Evolutionary conservation across 2,797 vertebrate species (phyloP).

Genomic region (Hydrolagus colliei): DNA sequence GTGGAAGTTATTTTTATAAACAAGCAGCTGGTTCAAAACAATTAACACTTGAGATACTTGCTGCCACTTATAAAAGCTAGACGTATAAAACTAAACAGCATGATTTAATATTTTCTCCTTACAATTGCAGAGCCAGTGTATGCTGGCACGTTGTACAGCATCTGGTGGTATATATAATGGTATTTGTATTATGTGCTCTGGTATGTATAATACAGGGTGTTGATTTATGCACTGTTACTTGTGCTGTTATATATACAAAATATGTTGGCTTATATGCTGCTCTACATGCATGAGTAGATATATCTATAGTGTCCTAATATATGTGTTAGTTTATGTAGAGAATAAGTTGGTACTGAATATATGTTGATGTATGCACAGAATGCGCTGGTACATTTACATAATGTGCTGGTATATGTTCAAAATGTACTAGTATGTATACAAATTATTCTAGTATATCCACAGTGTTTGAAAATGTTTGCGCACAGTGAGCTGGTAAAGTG

Average conservation of each 20-base stretch:
- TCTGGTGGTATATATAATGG: not conserved
- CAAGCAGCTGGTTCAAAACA: not conserved
- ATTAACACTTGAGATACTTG: not conserved
- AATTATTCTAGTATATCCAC: too few relatives aligned
- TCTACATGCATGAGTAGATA: too few relatives aligned
- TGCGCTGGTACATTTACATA: not conserved
- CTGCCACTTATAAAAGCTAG: not conserved
- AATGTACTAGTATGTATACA: too few relatives aligned
- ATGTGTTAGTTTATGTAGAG: too few relatives aligned
- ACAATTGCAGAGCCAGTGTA: conserved; percentile 46
- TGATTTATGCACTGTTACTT: too few relatives aligned
- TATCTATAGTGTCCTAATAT: too few relatives aligned
- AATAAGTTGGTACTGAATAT: not conserved
- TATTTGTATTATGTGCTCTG: too few relatives aligned
- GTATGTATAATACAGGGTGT: too few relatives aligned
- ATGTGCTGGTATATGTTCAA: not conserved
- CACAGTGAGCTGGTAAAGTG: too few relatives aligned
- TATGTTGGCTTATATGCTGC: too few relatives aligned
- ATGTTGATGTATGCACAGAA: not conserved
- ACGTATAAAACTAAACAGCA: conserved; percentile 38
- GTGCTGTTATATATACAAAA: too few relatives aligned
- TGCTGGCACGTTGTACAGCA: not conserved
- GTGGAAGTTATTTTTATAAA: not conserved
- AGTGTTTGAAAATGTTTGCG: too few relatives aligned
- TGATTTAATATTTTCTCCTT: conserved; percentile 42